Evolutionary conservation across 2,797 vertebrate genomes (phyloP).

Genomic region (Podarcis lilfordi): DNA sequence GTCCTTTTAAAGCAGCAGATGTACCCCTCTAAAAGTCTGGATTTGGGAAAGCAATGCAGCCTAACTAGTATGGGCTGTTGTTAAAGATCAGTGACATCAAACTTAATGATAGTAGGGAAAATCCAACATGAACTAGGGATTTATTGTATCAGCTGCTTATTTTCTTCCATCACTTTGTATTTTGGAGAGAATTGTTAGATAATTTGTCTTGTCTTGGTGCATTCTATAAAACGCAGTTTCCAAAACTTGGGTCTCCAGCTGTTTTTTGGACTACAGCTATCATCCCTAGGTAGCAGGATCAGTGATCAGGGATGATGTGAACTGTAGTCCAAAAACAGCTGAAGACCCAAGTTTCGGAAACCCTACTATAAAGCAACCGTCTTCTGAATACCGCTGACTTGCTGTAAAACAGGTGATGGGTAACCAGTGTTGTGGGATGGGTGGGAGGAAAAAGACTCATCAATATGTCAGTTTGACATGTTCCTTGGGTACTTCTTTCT

Average conservation of each 20-base stretch:
- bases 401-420: background rate
- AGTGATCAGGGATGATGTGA: too few species aligned
- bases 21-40: too few species aligned
- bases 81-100: background rate
- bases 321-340: too few species aligned
- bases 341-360: too few species aligned
- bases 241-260: too few species aligned
- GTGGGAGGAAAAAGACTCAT: background rate
- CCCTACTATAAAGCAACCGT: background rate
- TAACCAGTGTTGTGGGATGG: background rate
- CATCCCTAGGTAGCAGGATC: too few species aligned
- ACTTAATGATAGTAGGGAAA: background rate
- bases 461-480: background rate
- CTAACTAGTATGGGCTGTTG: too few species aligned
- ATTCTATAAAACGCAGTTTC: background rate
- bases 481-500: background rate
- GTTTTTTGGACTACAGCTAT: too few species aligned
- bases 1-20: too few species aligned
- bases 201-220: background rate
- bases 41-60: too few species aligned
- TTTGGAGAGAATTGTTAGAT: background rate
- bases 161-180: background rate
- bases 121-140: background rate
- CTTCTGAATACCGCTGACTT: background rate
- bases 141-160: background rate